These are phyloP conservation scores for Virgularia gustaviana DNA, from an alignment of 92 coral and sea anemone genomes.

Conservation along the genomic window DNA sequence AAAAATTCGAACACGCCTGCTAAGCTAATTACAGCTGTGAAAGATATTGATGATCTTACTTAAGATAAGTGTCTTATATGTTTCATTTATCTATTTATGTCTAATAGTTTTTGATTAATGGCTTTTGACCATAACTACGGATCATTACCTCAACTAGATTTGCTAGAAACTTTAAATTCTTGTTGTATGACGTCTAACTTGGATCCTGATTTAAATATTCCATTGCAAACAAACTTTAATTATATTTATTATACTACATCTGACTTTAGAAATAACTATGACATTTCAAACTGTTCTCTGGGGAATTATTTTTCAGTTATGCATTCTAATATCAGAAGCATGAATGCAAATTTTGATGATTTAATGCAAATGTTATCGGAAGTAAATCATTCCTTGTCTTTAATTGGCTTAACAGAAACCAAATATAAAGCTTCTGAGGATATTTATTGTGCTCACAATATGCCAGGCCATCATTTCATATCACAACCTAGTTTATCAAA, in stretches of 20 bases:
- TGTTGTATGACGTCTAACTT: neutral
- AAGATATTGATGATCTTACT: neutral
- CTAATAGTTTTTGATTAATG: neutral
- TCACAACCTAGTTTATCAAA: conserved; percentile 52
- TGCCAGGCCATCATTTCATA: conserved; percentile 50
- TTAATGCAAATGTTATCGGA: conserved; percentile 35
- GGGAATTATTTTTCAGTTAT: conserved; percentile 44
- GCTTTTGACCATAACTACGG: neutral
- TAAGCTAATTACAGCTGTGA: neutral
- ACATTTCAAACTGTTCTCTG: conserved; percentile 34
- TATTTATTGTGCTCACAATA: conserved; percentile 1
- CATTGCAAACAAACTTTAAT: conserved; percentile 21
- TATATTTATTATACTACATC: conserved; percentile 39
- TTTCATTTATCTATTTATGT: neutral
- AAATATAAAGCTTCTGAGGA: conserved; percentile 43
- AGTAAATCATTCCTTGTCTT: conserved; percentile 41
- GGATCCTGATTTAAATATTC: conserved; percentile 43
- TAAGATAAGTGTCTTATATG: conserved; percentile 2
- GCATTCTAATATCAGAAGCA: conserved; percentile 49
- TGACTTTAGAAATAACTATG: conserved; percentile 26
- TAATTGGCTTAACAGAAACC: conserved; percentile 63
- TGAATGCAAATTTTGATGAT: conserved; percentile 50
- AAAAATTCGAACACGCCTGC: neutral
- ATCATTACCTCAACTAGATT: conserved; percentile 4
- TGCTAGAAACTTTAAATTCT: neutral